These are phyloP conservation scores for Phaetusa simplex DNA, from an alignment of 2,113 vertebrate species.

Conservation along the genomic window DNA sequence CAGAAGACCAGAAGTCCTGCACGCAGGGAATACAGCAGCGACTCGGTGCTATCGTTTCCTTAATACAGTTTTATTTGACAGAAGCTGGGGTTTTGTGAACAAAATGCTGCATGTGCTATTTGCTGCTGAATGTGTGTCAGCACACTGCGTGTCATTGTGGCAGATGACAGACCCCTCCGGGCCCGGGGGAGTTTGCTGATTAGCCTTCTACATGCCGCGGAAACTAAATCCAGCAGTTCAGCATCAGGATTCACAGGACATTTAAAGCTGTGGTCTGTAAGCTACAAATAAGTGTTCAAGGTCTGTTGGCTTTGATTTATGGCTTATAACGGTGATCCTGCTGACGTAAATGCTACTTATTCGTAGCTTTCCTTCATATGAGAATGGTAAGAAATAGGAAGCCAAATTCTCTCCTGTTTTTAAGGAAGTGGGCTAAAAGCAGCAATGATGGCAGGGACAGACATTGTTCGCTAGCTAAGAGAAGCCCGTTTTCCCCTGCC, in stretches of 20 bases:
- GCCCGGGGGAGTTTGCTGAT: background rate
- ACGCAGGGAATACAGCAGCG: background rate
- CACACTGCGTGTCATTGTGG: accelerated
- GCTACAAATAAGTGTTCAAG: background rate
- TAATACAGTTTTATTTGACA: background rate
- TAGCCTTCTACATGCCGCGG: background rate
- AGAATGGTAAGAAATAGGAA: background rate
- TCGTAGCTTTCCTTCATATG: background rate
- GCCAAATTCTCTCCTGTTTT: background rate
- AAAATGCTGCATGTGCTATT: background rate
- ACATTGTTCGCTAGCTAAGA: background rate
- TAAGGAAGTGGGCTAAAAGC: background rate
- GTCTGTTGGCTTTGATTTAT: slow-evolving; percentile 27
- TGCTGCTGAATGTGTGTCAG: background rate
- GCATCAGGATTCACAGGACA: background rate
- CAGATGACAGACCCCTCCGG: background rate
- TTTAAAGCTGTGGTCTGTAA: background rate
- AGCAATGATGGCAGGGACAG: background rate
- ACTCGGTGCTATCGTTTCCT: background rate
- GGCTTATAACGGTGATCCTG: background rate
- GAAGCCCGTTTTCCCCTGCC: slow-evolving; percentile 2
- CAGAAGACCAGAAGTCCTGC: background rate
- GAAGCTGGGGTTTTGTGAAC: background rate
- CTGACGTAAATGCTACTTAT: background rate
- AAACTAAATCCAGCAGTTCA: background rate